Evolutionary conservation across 2,888 invertebrate genomes (phyloP).

Genomic region (Trissoscelio sp.): DNA sequence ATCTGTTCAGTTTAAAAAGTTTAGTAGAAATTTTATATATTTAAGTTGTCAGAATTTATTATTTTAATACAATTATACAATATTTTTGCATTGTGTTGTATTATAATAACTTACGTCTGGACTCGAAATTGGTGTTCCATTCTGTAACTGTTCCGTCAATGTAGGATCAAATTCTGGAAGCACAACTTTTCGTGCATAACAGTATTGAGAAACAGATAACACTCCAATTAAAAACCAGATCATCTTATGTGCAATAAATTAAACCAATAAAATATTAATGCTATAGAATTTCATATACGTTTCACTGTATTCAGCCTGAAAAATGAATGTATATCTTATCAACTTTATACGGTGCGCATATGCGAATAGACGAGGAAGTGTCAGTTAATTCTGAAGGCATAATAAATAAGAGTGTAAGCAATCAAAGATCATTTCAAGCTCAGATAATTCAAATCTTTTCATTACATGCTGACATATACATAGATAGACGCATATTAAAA

Average conservation of each 20-base stretch:
- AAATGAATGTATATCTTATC: conserved; percentile 54
- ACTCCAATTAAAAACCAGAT: not conserved
- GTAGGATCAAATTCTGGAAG: conserved; percentile 4
- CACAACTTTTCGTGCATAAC: not conserved
- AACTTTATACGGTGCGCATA: conserved; percentile 20
- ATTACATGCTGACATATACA: no score
- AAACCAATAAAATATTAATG: no score
- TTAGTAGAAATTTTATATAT: no score
- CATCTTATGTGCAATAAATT: conserved; percentile 3
- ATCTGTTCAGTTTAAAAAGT: no score
- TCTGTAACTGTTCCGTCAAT: not conserved
- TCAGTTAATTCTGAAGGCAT: conserved; percentile 31
- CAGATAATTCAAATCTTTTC: no score
- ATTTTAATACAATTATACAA: no score
- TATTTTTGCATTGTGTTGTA: no score
- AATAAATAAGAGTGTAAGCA: no score
- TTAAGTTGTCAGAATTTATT: no score
- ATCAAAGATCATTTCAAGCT: no score
- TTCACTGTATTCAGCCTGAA: conserved; percentile 30
- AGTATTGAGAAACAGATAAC: not conserved
- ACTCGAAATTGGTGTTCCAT: not conserved
- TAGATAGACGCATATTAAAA: no score
- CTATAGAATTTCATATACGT: conserved; percentile 25
- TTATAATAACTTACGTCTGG: not conserved
- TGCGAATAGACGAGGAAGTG: conserved; percentile 28